Evolutionary conservation across 2,113 vertebrate genomes (phyloP).

Genomic region (Archilochus colubris): DNA sequence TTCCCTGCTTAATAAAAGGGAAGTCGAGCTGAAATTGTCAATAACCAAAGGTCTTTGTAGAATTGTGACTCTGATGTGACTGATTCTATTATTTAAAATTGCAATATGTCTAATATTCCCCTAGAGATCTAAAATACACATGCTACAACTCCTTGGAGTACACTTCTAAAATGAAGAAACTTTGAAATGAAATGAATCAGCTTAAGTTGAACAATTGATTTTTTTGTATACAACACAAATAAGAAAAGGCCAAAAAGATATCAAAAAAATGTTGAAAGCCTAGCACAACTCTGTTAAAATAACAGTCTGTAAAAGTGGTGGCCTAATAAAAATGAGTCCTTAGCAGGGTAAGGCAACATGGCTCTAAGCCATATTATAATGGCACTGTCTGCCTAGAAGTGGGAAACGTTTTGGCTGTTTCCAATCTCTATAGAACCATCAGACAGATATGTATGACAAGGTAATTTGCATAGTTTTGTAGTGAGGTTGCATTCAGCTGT

Average conservation of each 20-base stretch:
- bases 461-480: slow-evolving; percentile 6
- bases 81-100: not conserved
- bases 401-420: slow-evolving; percentile 35
- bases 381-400: not conserved
- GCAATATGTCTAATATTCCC: not conserved
- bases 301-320: not conserved
- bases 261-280: not conserved
- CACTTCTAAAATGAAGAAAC: not conserved
- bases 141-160: not conserved
- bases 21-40: not conserved
- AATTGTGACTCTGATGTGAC: not conserved
- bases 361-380: not conserved
- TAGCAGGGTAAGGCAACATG: not conserved
- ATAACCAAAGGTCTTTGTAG: not conserved
- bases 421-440: not conserved
- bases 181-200: not conserved
- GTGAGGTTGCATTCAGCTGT: not conserved
- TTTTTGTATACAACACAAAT: not conserved
- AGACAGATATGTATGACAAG: not conserved
- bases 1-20: not conserved
- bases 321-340: not conserved
- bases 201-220: not conserved
- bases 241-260: not conserved
- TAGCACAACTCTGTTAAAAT: not conserved
- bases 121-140: not conserved